A percentile compares a stretch with the other conserved stretches of the same genome.
phyloP scores from a whole-genome alignment of 2,113 vertebrate genomes.

The Oxyura jamaicensis region DNA sequence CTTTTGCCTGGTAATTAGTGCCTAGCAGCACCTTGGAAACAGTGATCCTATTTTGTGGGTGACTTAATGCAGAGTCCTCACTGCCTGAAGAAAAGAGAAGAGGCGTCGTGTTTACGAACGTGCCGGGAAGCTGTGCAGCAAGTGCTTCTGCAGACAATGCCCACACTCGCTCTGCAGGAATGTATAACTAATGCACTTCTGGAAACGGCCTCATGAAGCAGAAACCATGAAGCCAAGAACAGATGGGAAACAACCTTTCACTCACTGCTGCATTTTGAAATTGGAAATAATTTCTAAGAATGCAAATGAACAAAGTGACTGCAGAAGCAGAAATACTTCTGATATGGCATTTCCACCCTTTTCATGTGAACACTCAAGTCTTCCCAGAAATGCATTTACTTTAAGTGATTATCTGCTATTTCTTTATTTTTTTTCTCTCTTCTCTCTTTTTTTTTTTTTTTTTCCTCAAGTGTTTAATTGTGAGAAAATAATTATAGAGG shows the following conservation, averaged over 20 bases:
- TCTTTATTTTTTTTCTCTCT: neutral
- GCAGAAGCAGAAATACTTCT: neutral
- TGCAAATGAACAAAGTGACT: neutral
- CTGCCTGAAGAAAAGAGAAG: neutral
- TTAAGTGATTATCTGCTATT: neutral
- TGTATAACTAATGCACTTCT: constrained; percentile 13
- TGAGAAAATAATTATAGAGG: neutral
- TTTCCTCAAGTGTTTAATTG: neutral
- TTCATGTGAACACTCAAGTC: neutral
- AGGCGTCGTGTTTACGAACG: constrained; percentile 16
- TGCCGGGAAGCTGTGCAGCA: neutral
- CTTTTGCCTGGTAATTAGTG: neutral
- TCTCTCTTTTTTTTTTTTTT: neutral
- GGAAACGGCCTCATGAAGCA: constrained; percentile 10
- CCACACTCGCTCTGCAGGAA: neutral
- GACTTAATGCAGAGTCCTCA: neutral
- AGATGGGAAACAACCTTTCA: constrained; percentile 37
- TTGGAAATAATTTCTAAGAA: neutral
- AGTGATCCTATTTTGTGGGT: neutral
- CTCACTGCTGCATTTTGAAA: neutral
- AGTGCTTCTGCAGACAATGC: neutral
- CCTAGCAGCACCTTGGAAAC: neutral
- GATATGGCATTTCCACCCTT: neutral
- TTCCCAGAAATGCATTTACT: neutral
- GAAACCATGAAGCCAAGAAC: constrained; percentile 37